A percentile compares a stretch with the other conserved stretches of the same genome.
phyloP scores from a whole-genome alignment of 2,888 invertebrate genomes.

The Orthosia gothica region DNA sequence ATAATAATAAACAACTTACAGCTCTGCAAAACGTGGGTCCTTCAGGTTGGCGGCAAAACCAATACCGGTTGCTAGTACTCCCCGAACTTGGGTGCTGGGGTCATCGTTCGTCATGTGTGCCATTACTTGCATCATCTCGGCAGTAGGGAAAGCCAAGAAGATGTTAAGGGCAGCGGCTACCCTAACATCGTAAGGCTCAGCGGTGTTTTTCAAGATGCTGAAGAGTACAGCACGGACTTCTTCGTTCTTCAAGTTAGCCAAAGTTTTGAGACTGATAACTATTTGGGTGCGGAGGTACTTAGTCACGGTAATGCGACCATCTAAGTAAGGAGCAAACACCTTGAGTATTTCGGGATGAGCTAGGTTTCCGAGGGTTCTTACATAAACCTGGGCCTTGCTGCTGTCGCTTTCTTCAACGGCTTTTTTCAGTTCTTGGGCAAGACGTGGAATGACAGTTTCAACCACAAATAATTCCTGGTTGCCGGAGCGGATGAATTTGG shows the following conservation, averaged over 20 bases:
- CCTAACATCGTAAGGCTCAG: slow-evolving; percentile 93
- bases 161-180: slow-evolving; percentile 92
- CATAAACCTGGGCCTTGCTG: slow-evolving; percentile 91
- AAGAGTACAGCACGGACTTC: slow-evolving; percentile 91
- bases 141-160: slow-evolving; percentile 92
- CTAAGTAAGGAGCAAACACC: slow-evolving; percentile 93
- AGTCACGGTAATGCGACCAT: slow-evolving; percentile 91
- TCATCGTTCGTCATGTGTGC: slow-evolving; percentile 93
- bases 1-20: slow-evolving; percentile 85
- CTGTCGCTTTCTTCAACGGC: slow-evolving; percentile 91
- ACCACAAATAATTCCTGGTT: slow-evolving; percentile 90
- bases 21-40: slow-evolving; percentile 80
- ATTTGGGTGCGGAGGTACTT: slow-evolving; percentile 93
- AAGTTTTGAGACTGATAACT: slow-evolving; percentile 90
- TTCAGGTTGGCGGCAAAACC: slow-evolving; percentile 89
- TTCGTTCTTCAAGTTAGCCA: slow-evolving; percentile 89
- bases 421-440: slow-evolving; percentile 88
- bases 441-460: slow-evolving; percentile 92
- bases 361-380: slow-evolving; percentile 92
- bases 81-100: slow-evolving; percentile 92
- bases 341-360: slow-evolving; percentile 92
- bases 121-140: slow-evolving; percentile 93
- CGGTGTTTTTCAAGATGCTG: slow-evolving; percentile 93
- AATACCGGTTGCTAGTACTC: slow-evolving; percentile 92
- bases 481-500: slow-evolving; percentile 91